Evolutionary conservation across 1,140 invertebrate genomes (phyloP).

Genomic region (Drosophila erecta): DNA sequence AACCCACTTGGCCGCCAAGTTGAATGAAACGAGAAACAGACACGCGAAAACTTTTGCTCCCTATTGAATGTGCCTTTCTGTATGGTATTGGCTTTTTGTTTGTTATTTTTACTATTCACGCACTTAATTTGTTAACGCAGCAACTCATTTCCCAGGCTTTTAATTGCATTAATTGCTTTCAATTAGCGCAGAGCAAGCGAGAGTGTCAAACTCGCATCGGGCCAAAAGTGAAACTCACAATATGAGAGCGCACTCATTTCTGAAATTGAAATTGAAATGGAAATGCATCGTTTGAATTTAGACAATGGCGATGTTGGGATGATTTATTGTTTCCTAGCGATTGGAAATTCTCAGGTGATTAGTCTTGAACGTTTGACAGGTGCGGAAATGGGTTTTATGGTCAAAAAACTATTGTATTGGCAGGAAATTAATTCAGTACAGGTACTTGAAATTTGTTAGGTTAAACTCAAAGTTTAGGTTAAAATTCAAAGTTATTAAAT

Average conservation of each 20-base stretch:
- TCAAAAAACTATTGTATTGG: neutral
- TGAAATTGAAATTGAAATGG: constrained; percentile 1
- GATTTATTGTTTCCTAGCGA: constrained; percentile 11
- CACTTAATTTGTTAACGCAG: constrained; percentile 28
- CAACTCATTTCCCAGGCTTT: constrained; percentile 53
- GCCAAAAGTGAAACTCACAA: constrained; percentile 9
- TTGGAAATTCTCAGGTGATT: constrained; percentile 16
- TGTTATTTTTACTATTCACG: constrained; percentile 18
- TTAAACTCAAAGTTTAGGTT: too few species aligned
- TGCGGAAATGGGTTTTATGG: constrained; percentile 1
- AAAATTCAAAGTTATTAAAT: neutral
- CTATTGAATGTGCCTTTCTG: constrained; percentile 19
- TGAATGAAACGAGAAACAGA: constrained; percentile 38
- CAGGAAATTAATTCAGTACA: constrained; percentile 7
- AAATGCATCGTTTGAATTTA: constrained; percentile 5
- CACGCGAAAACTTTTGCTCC: constrained; percentile 46
- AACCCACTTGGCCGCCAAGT: constrained; percentile 6
- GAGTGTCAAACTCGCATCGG: constrained; percentile 4
- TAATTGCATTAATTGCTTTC: constrained; percentile 80
- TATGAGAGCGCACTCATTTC: neutral
- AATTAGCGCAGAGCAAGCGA: constrained; percentile 53
- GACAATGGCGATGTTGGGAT: constrained; percentile 6
- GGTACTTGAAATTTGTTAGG: neutral
- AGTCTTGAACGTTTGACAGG: neutral
- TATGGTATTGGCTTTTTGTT: neutral